A percentile compares a stretch with the other conserved stretches of the same genome.
Evolutionary conservation across 2,797 vertebrate genomes (phyloP).

Genomic region (Pelobates cultripes): DNA sequence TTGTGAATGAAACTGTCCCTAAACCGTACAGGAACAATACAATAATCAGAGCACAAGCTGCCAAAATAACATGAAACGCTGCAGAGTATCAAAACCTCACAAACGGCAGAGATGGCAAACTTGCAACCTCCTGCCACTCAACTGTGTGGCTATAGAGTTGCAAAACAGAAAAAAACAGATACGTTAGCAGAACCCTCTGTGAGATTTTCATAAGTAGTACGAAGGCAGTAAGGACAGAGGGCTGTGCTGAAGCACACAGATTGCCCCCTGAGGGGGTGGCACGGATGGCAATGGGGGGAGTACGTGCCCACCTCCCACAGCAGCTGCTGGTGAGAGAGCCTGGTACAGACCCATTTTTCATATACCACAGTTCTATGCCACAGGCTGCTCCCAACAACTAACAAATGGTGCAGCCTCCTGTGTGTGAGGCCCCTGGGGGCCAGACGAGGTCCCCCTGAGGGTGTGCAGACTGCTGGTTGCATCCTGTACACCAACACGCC

Average conservation of each 20-base stretch:
- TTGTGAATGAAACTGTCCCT: too few relatives aligned
- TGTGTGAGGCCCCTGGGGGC: constrained; percentile 28
- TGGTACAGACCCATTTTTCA: constrained; percentile 57
- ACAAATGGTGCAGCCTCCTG: constrained; percentile 54
- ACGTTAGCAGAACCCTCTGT: too few relatives aligned
- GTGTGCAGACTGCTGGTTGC: constrained; percentile 53
- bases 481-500: constrained; percentile 46
- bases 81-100: too few relatives aligned
- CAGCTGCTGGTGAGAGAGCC: constrained; percentile 56
- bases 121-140: too few relatives aligned
- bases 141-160: too few relatives aligned
- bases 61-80: too few relatives aligned
- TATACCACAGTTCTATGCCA: constrained; percentile 47
- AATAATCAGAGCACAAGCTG: too few relatives aligned
- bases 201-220: too few relatives aligned
- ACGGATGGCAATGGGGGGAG: constrained; percentile 29
- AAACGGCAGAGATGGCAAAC: too few relatives aligned
- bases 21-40: too few relatives aligned
- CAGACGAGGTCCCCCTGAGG: constrained; percentile 31
- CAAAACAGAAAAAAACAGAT: too few relatives aligned
- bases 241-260: constrained; percentile 31
- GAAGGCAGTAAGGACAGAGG: constrained; percentile 27
- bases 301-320: constrained; percentile 49
- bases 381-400: constrained; percentile 48
- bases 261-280: constrained; percentile 33